These are phyloP conservation scores for Drosophila peninsularis DNA, from an alignment of 2,888 invertebrate genomes.

Conservation along the genomic window DNA sequence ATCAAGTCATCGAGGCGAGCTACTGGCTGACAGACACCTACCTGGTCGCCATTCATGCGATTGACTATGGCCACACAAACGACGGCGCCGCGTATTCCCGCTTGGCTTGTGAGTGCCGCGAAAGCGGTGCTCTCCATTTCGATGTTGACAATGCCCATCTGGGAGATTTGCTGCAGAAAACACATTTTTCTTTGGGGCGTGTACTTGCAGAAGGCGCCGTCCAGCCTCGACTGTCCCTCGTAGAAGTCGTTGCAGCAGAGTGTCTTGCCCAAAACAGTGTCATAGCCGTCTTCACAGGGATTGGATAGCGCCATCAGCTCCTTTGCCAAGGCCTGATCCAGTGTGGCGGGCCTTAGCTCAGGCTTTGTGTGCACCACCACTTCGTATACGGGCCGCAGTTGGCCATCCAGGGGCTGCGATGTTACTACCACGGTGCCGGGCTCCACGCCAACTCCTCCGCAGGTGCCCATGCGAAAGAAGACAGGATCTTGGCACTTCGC, in stretches of 20 bases:
- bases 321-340: constrained; percentile 90
- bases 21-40: not conserved
- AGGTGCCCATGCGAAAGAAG: constrained; percentile 95
- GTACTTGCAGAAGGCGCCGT: constrained; percentile 97
- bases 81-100: constrained; percentile 94
- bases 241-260: constrained; percentile 98
- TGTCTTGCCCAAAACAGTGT: constrained; percentile 93
- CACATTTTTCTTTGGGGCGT: constrained; percentile 92
- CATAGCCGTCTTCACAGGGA: constrained; percentile 89
- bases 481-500: constrained; percentile 93
- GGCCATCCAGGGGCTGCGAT: constrained; percentile 94
- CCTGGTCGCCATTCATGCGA: constrained; percentile 95
- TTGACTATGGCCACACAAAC: constrained; percentile 95
- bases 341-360: constrained; percentile 90
- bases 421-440: constrained; percentile 96
- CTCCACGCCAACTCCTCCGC: constrained; percentile 95
- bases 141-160: constrained; percentile 93
- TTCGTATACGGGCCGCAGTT: constrained; percentile 90
- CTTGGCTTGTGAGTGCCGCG: constrained; percentile 95
- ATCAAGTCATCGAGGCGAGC: not conserved
- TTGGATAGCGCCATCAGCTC: constrained; percentile 90
- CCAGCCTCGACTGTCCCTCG: constrained; percentile 93
- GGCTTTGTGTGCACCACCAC: constrained; percentile 90
- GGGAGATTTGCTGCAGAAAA: constrained; percentile 89
- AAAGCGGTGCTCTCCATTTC: constrained; percentile 98